These are phyloP conservation scores for Protophormia terraenovae DNA, from an alignment of 2,888 invertebrate genomes.

Conservation along the genomic window DNA sequence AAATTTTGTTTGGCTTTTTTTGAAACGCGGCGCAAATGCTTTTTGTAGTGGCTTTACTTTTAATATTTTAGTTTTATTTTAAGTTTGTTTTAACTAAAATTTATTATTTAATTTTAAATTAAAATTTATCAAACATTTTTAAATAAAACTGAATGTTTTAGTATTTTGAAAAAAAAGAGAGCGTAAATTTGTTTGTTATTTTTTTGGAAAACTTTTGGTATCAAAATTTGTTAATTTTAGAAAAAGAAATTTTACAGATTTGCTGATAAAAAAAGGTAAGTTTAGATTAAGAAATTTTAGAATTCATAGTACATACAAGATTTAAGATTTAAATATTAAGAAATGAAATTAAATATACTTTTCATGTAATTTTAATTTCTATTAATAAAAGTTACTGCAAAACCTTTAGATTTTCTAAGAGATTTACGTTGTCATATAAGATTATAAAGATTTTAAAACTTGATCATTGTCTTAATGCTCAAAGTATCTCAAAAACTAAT, in stretches of 20 bases:
- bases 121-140: background rate
- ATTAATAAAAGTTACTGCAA: too few species aligned
- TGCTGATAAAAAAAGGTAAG: conserved; percentile 20
- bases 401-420: too few species aligned
- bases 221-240: background rate
- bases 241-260: conserved; percentile 35
- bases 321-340: too few species aligned
- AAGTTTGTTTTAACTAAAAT: background rate
- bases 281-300: background rate
- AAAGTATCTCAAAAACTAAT: too few species aligned
- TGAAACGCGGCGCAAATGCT: conserved; percentile 69
- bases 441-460: too few species aligned
- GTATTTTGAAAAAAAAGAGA: conserved; percentile 33
- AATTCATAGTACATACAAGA: too few species aligned
- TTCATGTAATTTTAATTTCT: too few species aligned
- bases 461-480: too few species aligned
- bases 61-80: background rate
- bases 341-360: too few species aligned
- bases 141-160: conserved; percentile 35
- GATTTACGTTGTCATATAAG: too few species aligned
- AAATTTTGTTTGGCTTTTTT: conserved; percentile 54
- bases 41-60: conserved; percentile 58
- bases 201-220: background rate
- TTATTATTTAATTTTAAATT: background rate
- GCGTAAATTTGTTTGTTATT: conserved; percentile 36